Percentiles rank a stretch among this genome's conserved stretches.
phyloP scores from a whole-genome alignment of 2,888 invertebrate genomes.

The Ramazzottius varieornatus region DNA sequence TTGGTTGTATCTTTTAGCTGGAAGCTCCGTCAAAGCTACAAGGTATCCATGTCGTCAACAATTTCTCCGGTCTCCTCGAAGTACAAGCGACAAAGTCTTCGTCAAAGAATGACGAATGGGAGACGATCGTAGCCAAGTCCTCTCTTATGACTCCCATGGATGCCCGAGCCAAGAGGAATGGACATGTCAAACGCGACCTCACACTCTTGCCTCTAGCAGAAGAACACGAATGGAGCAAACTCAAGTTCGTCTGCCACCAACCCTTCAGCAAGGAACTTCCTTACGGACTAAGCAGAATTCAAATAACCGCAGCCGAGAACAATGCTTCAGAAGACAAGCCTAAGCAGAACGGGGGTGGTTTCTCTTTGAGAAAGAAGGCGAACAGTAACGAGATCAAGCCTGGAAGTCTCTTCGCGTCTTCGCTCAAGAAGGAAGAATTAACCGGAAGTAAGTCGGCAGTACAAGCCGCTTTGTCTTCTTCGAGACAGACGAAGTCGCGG shows the following conservation, averaged over 20 bases:
- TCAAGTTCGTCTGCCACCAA: constrained; percentile 57
- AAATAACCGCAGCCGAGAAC: constrained; percentile 22
- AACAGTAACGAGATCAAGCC: neutral
- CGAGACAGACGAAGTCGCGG: neutral
- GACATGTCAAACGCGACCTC: neutral
- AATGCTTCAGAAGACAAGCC: neutral
- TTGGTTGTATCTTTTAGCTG: too few species aligned
- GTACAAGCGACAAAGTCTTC: neutral
- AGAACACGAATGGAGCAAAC: constrained; percentile 47
- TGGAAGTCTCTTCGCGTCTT: neutral
- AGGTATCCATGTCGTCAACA: neutral
- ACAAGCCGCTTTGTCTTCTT: neutral
- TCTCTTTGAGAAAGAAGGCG: neutral
- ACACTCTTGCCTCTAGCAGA: constrained; percentile 15
- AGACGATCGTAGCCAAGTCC: neutral
- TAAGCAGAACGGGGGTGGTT: constrained; percentile 11
- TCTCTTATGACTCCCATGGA: neutral
- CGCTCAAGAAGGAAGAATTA: neutral
- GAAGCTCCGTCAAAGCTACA: too few species aligned
- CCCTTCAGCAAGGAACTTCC: constrained; percentile 50
- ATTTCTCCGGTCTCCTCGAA: neutral
- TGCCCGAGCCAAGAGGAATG: neutral
- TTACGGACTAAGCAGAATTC: constrained; percentile 55
- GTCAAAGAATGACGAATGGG: neutral
- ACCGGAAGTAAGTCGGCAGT: neutral